Conservation (phyloP, 1,140 invertebrate genomes). For the Trialeurodes vaporariorum region DNA sequence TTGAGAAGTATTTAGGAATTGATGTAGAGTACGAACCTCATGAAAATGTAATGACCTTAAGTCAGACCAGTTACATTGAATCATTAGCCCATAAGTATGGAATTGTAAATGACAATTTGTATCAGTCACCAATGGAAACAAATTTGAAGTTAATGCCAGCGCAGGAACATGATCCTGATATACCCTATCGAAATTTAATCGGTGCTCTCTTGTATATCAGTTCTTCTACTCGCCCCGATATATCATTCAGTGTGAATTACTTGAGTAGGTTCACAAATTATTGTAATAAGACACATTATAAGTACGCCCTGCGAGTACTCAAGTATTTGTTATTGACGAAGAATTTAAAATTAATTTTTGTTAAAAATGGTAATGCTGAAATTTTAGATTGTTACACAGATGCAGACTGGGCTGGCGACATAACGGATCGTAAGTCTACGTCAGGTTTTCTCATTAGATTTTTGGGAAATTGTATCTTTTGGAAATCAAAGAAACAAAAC, state of each 20-base stretch:
- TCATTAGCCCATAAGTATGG: conserved; percentile 23
- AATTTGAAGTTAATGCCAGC: conserved; percentile 17
- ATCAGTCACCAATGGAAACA: conserved; percentile 24
- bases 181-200: conserved; percentile 28
- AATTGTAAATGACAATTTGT: conserved; percentile 26
- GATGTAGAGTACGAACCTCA: conserved; percentile 1
- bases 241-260: conserved; percentile 34
- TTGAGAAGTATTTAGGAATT: conserved; percentile 15
- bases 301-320: conserved; percentile 34
- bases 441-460: too few species aligned
- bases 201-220: conserved; percentile 35
- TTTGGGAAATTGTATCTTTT: too few species aligned
- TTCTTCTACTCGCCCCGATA: conserved; percentile 36
- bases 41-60: conserved; percentile 7
- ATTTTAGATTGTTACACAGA: too few species aligned
- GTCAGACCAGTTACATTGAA: conserved; percentile 15
- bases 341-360: conserved; percentile 18
- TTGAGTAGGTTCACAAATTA: conserved; percentile 35
- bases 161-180: conserved; percentile 1
- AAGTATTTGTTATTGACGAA: conserved; percentile 34
- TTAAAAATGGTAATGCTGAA: too few species aligned
- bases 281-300: conserved; percentile 32
- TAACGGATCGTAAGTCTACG: too few species aligned
- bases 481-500: too few species aligned
- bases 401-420: too few species aligned